A percentile compares a stretch with the other conserved stretches of the same genome.
phyloP scores from a whole-genome alignment of 92 coral and sea anemone genomes.

The Palythoa caribaeorum region DNA sequence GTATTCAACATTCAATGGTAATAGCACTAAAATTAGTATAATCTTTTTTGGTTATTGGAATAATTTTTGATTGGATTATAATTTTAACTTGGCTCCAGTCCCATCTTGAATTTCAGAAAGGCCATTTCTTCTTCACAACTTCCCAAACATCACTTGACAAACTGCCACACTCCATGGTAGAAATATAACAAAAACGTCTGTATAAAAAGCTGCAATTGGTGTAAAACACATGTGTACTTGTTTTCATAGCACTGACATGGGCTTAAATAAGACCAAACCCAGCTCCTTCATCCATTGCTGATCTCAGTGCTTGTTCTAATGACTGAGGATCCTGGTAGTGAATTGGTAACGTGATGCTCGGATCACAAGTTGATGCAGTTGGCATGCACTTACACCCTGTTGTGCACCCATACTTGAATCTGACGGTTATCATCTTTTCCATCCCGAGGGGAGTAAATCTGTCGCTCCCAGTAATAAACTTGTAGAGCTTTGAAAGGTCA shows the following conservation, averaged over 20 bases:
- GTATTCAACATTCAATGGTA: constrained; percentile 8
- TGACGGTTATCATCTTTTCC: constrained; percentile 46
- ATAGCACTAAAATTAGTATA: constrained; percentile 11
- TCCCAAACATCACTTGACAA: constrained; percentile 6
- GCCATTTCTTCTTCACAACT: constrained; percentile 11
- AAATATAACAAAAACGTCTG: constrained; percentile 12
- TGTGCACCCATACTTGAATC: constrained; percentile 38
- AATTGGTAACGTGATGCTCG: constrained; percentile 15
- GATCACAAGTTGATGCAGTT: constrained; percentile 18
- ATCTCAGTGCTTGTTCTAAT: constrained; percentile 39
- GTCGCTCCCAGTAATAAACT: constrained; percentile 50
- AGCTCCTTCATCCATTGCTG: constrained; percentile 39
- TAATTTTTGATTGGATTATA: constrained; percentile 10
- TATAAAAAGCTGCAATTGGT: constrained; percentile 13
- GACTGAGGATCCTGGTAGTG: constrained; percentile 2
- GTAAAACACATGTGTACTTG: constrained; percentile 4
- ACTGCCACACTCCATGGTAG: constrained; percentile 11
- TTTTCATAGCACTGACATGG: constrained; percentile 11
- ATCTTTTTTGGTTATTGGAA: constrained; percentile 6
- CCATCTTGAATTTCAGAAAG: constrained; percentile 14
- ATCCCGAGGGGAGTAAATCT: constrained; percentile 49
- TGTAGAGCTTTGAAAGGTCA: constrained; percentile 54
- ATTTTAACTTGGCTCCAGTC: constrained; percentile 17
- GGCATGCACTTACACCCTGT: constrained; percentile 11
- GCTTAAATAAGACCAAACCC: constrained; percentile 45